phyloP scores from a whole-genome alignment of 2,888 invertebrate genomes.

The Drosophila nigritarsus region DNA sequence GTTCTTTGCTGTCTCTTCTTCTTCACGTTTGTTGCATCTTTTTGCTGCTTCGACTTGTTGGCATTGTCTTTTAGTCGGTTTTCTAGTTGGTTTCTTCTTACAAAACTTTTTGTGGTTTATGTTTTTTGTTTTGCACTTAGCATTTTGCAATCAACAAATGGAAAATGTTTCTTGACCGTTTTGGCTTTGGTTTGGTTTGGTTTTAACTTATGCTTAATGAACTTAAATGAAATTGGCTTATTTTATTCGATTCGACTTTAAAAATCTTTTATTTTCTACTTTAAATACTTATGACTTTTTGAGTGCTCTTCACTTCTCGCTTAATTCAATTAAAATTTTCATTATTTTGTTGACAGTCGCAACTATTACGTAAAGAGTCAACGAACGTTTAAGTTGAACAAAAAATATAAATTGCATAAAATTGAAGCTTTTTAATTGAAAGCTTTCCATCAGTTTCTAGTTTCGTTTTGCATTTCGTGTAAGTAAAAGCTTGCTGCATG shows the following conservation, averaged over 20 bases:
- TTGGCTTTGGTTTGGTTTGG: background rate
- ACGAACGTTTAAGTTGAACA: slow-evolving; percentile 32
- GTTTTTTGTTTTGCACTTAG: slow-evolving; percentile 9
- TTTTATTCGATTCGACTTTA: background rate
- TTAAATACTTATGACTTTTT: background rate
- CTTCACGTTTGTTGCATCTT: slow-evolving; percentile 29
- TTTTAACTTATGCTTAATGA: background rate
- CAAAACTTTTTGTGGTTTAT: slow-evolving; percentile 40
- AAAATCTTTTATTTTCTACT: background rate
- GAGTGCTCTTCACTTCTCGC: slow-evolving; percentile 2
- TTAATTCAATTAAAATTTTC: slow-evolving; percentile 64
- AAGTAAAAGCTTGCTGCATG: background rate
- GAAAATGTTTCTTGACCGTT: slow-evolving; percentile 12
- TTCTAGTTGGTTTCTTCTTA: slow-evolving; percentile 25
- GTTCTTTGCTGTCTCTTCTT: slow-evolving; percentile 33
- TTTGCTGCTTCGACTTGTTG: slow-evolving; percentile 19
- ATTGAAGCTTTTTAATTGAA: background rate
- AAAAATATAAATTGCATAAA: background rate
- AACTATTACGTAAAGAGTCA: slow-evolving; percentile 39
- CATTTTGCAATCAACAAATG: slow-evolving; percentile 46
- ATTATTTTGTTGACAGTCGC: slow-evolving; percentile 62
- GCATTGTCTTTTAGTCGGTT: slow-evolving; percentile 13
- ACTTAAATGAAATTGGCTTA: background rate
- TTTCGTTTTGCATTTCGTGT: background rate
- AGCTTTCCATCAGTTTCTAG: slow-evolving; percentile 8